Base-by-base conservation (phyloP, 2,797 vertebrate species). In the Lagodon rhomboides region DNA sequence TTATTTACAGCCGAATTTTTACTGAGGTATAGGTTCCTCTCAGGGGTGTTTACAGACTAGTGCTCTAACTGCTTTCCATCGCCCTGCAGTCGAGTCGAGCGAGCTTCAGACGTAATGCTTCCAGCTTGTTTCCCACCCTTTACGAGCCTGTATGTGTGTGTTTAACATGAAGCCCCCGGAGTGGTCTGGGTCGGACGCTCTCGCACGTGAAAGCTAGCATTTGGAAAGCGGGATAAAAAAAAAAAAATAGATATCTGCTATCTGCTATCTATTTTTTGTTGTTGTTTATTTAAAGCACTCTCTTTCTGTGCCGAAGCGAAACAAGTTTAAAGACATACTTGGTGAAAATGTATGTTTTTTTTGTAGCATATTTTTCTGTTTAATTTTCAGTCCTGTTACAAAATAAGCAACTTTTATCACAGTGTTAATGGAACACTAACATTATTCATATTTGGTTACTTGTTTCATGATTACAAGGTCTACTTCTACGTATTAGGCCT, bases 1-100 rank as follows among this genome's bases (percentile, higher is more conserved):
- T 95, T 95, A 95, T 95, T 95, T 95, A 95, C 92, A 89, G 88
- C 92, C 84, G 93, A 89, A 86, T 93, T 94, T 94, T 93, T 90
- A 93, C 92, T 81, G 91, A 87, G 90, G 89, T 91, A 92, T 92
- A 91, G 92, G 92, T 91, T 93, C 88, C 91, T 93, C 93, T 92
- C 91, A 75, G 85, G 92, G 90, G 88, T 86, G 89, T 91, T 93
- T 89, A 90, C 88, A 91, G 87, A 90, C 89, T 83, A 8, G 92
- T 84, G 81, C 92, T 92, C 92, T 94, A 94, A 95, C 93, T 85
- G 81, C 77, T 89, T 90, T 75, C 82, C 87, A 83, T 85, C 81
- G 90, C 89, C 88, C 73, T 5, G 84, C 88, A 83, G 88, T 89
- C 85, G 70, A 86, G 74, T 78, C 73, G 65, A 87, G 68, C 73